Evolutionary conservation across 1,140 invertebrate species (phyloP), one percentile per base, ranked within the genome.

Genomic region (Caerostris extrusa): DNA sequence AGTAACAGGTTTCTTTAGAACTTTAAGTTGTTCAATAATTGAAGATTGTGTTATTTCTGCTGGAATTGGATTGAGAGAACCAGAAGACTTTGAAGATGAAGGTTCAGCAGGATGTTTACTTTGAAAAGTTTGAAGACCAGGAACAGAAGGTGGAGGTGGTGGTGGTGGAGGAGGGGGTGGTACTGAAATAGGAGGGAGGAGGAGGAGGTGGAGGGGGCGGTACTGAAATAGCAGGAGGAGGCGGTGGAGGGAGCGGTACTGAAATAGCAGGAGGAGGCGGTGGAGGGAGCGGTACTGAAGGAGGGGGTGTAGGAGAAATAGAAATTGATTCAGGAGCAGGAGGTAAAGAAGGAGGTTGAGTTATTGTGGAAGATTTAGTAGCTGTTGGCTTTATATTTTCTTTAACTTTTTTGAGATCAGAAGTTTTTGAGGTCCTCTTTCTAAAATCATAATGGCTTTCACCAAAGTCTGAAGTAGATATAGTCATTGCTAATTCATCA

Each of bases 1-100:
- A 60, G 19, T 10, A 5, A 58, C 17, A 55, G 34, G 34, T 67
- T 93, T 93, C 50, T 93, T 93, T 7, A 93, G 34, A 1, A 19
- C 53, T 53, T 93, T 93, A 10, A 93, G 12, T 58, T 93, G 82
- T 14, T 71, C 61, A 14, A 10, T 17, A 60, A 93, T 93, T n/a
- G 77, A 50, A 53, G 19, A 17, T 87, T 93, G 61, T n/a, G 91
- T 50, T 57, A 93, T 87, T 50, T 92, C 82, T 19, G 60, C 58
- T 92, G 34, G 55, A 5, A 7, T 34, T 12, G 7, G 14, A 56
- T 12, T 53, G 5, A 19, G 7, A n/a, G 85, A 55, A 17, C 14
- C 19, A 14, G 34, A n/a, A 50, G 89, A 10, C n/a, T 82, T 55
- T 8, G 77, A 60, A 53, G 88, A 85, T 14, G n/a, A 3, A 67